Evolutionary conservation across 2,797 vertebrate genomes (phyloP), one percentile per base, ranked within the genome.

Genomic region (Pygocentrus nattereri): DNA sequence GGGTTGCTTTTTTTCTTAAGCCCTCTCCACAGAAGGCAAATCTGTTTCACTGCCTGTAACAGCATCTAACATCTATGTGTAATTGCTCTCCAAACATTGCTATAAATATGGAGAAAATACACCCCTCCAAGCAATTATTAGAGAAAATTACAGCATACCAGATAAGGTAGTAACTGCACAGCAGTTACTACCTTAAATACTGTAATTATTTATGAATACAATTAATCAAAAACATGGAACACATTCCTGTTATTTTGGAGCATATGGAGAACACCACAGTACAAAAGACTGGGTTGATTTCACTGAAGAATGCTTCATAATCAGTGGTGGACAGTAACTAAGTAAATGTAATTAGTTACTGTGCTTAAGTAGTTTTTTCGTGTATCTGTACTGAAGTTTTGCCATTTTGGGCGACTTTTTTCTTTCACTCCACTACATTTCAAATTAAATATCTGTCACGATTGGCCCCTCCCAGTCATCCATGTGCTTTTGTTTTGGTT

Each of bases 141-240:
- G 23, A 31, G 25, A 19, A 50, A 72, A 72, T 31, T 19, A 10
- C 70, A 34, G 13, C 25, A 8, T 34, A 50, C 49, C 21, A 30
- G 25, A 4, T 50, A n/a, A n/a, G n/a, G n/a, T n/a, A n/a, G 70
- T 72, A 71, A 71, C 71, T 50, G 64, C 34, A 34, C 64, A 67
- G 31, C 64, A 41, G 34, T 67, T 10, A 72, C 16, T 70, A 12
- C 67, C 41, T 49, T 50, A 27, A 27, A 50, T 68, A 71, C 23
- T 13, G 27, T 72, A 21, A 72, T 54, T 72, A 72, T 72, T 52
- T 52, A 72, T 54, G 69, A 72, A 69, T 15, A 54, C n/a, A 52
- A 72, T 72, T 72, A 54, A 27, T 71, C 23, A 54, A 25, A 18
- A 50, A 44, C 49, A 10, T 72, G 13, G 69, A 10, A 54, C 18